Evolutionary conservation across 2,113 vertebrate species (phyloP), one percentile per base, ranked within the genome.

Genomic region (Romanogobio albipinnatus): DNA sequence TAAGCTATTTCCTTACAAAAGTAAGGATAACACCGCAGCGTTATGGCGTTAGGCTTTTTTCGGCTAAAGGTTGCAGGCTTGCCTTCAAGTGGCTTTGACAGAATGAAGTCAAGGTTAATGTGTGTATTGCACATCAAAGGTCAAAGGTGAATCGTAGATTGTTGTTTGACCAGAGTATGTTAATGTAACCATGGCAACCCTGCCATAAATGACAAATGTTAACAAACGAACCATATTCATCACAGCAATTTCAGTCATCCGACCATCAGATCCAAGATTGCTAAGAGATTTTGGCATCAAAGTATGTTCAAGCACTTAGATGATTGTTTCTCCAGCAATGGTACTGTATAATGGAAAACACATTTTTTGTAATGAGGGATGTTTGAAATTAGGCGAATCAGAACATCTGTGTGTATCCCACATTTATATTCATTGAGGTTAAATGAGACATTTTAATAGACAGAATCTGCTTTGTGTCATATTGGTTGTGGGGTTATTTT

Each of bases 131-230:
- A 29, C 8, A 64, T 29, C 43, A 61, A 49, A 83, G 70, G 82
- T 76, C 73, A 47, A 76, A 76, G 73, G 26, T 75, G 19, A 83
- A 59, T 76, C 11, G 15, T 70, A n/a, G n/a, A 59, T 45, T 26
- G 22, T 45, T 76, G 19, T 17, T 56, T 58, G 6, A 58, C 71
- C 56, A 59, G n/a, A 19, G 26, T 24, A 4, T 15, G 9, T 36
- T 61, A 24, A 24, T 29, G 8, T 62, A 8, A 56, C 5, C 14
- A 19, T 59, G 51, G 15, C 22, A 62, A 62, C 10, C 56, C 24
- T 58, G 15, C 43, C 33, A 70, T 71, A 29, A 51, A 49, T 71
- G 29, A 71, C 29, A 24, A 19, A 71, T 58, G 47, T 36, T 56
- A 53, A 33, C 7, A 82, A 82, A 82, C 47, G 39, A 56, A 70